These are phyloP conservation scores for Neotoxoptera formosana DNA, from an alignment of 1,140 invertebrate species.

Conservation along the genomic window DNA sequence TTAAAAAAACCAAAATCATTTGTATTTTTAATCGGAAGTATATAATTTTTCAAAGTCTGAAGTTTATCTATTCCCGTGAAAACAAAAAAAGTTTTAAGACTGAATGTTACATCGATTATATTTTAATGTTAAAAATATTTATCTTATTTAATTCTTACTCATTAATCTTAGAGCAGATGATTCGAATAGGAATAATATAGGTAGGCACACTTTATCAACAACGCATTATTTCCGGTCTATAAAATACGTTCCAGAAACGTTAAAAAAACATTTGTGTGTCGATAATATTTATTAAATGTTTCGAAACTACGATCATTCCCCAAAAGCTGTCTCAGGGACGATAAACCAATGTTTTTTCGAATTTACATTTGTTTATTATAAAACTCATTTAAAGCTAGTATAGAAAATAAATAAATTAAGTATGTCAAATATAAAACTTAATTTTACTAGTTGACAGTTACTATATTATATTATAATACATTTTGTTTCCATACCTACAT, in stretches of 20 bases:
- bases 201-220: not conserved
- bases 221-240: not conserved
- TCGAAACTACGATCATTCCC: not conserved
- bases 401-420: not conserved
- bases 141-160: not conserved
- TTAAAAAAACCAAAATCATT: constrained; percentile 16
- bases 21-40: not conserved
- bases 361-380: not conserved
- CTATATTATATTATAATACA: not conserved
- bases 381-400: not conserved
- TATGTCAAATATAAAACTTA: not conserved
- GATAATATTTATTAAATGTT: not conserved
- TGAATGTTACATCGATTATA: not conserved
- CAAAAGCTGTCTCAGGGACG: not conserved
- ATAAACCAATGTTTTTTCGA: not conserved
- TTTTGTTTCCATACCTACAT: not conserved
- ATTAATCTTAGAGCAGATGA: not conserved
- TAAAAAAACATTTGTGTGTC: not conserved
- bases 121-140: not conserved
- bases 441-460: not conserved
- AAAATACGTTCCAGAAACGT: not conserved
- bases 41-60: constrained; percentile 24
- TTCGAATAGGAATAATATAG: not conserved
- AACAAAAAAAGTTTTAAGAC: not conserved
- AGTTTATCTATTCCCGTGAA: not conserved